Base-by-base conservation (phyloP, 2,113 vertebrate species). In the Diphyllodes magnificus region DNA sequence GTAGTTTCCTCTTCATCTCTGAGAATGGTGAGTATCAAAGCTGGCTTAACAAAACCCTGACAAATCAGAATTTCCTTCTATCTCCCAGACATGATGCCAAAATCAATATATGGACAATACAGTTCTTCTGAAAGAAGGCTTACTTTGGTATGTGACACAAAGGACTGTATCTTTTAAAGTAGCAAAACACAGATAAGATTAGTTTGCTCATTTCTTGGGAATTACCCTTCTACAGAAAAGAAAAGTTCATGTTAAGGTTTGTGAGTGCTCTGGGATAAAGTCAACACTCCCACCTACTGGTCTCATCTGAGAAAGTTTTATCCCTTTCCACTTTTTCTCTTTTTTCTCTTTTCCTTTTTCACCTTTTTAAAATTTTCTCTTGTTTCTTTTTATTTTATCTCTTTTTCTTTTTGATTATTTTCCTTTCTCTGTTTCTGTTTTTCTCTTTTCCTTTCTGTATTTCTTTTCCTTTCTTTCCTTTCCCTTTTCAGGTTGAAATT, bases 211-310 rank as follows among this genome's bases (percentile, higher is more conserved):
- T 94, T 95, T 93, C 82, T 94, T 92, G 86, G 47, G 90, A 94
- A 95, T 88, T 95, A 63, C 25, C 18, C 51, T 94, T 89, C 69
- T 17, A 51, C 47, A 63, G 70, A 60, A 73, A 76, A 82, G 15
- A 35, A 77, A 86, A 92, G 65, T 93, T 92, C 78, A 53, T 28
- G 19, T 66, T 71, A 76, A 83, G 53, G 49, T 71, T 90, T 88
- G 45, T 63, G 59, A 92, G 57, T 59, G 20, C 82, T 77, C 45
- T 78, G 78, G 80, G 57, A 82, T 77, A 93, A 93, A 92, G 95
- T 92, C 95, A 97, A 96, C 86, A 96, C 95, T 95, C 89, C 97
- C 97, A 97, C 94, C 97, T 97, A 90, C 95, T 96, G 97, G 95
- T 92, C n/a, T 87, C 63, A 66, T 72, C 35, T 70, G 57, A 83